These are phyloP conservation scores for Malachius bipustulatus DNA, from an alignment of 2,888 invertebrate genomes.

Conservation along the genomic window DNA sequence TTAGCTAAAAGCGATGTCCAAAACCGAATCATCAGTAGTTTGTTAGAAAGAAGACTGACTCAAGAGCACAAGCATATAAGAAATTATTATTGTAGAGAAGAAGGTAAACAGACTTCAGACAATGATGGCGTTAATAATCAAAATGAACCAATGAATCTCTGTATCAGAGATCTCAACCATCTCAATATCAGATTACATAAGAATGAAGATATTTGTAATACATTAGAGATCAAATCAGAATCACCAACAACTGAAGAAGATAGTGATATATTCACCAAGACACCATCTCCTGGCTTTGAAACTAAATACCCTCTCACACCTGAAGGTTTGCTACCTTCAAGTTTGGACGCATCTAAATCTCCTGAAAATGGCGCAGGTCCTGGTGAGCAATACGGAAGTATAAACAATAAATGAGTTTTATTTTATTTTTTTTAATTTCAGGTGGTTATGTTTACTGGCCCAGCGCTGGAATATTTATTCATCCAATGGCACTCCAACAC, in stretches of 20 bases:
- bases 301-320: constrained; percentile 22
- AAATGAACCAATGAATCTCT: constrained; percentile 73
- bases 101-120: constrained; percentile 2
- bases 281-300: constrained; percentile 5
- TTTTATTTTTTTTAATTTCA: too few species aligned
- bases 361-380: constrained; percentile 34
- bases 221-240: constrained; percentile 50
- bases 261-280: constrained; percentile 31
- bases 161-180: constrained; percentile 63
- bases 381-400: too few species aligned
- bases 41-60: constrained; percentile 56
- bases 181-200: constrained; percentile 52
- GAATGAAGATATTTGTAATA: constrained; percentile 51
- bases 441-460: constrained; percentile 58
- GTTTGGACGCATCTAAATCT: constrained; percentile 37
- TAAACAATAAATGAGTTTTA: too few species aligned
- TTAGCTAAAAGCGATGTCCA: constrained; percentile 48
- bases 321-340: constrained; percentile 36
- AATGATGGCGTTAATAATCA: constrained; percentile 28
- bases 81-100: constrained; percentile 10
- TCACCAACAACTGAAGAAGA: constrained; percentile 44
- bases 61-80: constrained; percentile 48
- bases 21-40: constrained; percentile 55
- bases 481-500: constrained; percentile 61
- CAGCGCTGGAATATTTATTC: constrained; percentile 56